A percentile compares a stretch with the other conserved stretches of the same genome.
Evolutionary conservation across 1,140 invertebrate species (phyloP).

Genomic region (Copidosoma floridanum): DNA sequence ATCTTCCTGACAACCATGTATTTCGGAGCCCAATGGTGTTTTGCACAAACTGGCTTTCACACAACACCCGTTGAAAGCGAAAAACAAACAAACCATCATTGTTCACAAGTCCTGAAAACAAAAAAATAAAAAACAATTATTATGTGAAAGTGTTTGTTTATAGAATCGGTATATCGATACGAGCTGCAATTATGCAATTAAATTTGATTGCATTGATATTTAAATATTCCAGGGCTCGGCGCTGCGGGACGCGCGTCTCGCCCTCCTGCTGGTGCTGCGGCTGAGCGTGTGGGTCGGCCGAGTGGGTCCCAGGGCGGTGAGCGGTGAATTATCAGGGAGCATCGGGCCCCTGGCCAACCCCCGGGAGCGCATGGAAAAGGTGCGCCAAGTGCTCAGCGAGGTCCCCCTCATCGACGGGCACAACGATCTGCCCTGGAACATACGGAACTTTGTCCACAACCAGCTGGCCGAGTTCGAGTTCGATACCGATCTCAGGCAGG

Average conservation of each 20-base stretch:
- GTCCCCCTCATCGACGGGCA: conserved; percentile 67
- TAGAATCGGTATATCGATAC: no score
- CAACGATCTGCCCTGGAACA: conserved; percentile 85
- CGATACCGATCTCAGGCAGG: conserved; percentile 66
- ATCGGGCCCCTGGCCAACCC: conserved; percentile 34
- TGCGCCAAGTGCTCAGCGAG: conserved; percentile 57
- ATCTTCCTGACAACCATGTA: no score
- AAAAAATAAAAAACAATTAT: no score
- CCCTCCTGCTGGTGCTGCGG: conserved; percentile 39
- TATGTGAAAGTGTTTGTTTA: no score
- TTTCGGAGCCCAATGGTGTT: no score
- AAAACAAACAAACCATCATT: no score
- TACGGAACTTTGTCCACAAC: conserved; percentile 75
- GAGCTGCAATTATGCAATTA: no score
- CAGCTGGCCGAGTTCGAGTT: conserved; percentile 73
- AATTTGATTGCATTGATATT: no score
- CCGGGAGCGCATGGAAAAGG: conserved; percentile 55
- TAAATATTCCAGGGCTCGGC: background rate
- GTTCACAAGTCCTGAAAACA: no score
- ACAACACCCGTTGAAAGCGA: no score
- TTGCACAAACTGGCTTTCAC: no score
- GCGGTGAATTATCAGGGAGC: conserved; percentile 37
- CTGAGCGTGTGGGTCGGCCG: conserved; percentile 43
- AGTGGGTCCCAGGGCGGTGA: conserved; percentile 43
- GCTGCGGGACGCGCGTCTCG: conserved; percentile 23